Conservation (phyloP, 2,113 vertebrate species). For the Plecturocebus donacophilus region DNA sequence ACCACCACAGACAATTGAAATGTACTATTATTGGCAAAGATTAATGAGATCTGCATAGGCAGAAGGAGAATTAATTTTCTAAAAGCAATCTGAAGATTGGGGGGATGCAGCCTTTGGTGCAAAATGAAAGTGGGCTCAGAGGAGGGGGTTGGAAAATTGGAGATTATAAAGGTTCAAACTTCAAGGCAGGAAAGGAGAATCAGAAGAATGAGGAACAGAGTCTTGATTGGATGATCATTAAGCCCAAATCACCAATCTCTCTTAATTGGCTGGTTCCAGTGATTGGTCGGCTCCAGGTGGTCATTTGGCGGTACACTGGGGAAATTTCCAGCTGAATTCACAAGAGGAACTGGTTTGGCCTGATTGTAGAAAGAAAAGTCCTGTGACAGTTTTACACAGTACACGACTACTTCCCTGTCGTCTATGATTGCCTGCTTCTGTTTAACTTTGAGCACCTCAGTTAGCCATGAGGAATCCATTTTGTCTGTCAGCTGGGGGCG, state of each 20-base stretch:
- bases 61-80: no score
- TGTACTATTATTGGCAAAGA: no score
- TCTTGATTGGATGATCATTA: background rate
- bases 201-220: background rate
- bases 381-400: background rate
- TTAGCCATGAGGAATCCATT: background rate
- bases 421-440: background rate
- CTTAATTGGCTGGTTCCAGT: background rate
- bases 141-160: no score
- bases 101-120: no score
- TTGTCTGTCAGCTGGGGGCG: background rate
- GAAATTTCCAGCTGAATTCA: background rate
- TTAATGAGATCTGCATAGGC: no score
- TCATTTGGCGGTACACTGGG: background rate
- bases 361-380: background rate
- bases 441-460: background rate
- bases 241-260: background rate
- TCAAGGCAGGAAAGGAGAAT: no score
- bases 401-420: background rate
- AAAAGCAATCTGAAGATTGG: no score
- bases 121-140: no score
- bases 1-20: background rate
- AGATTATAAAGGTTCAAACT: no score
- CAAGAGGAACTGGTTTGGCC: background rate
- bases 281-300: background rate